Base-by-base conservation (phyloP, 2,888 invertebrate genomes). In the Eucera pruinosa region DNA sequence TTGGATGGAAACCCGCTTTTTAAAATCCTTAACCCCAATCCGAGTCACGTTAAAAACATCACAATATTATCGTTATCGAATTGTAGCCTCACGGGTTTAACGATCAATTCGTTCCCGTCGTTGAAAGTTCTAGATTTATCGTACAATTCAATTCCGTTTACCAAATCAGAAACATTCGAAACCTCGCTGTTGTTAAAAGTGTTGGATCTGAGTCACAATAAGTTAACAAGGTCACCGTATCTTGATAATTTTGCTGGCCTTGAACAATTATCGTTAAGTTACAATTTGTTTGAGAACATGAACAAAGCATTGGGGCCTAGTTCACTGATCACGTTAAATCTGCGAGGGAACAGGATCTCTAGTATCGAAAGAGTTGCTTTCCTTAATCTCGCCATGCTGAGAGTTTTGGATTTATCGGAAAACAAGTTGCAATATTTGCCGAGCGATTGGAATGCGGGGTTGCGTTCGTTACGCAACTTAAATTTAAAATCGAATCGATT, bases 321-420 rank as follows among this genome's bases (percentile, higher is more conserved):
- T 0, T 30, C 33, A 0, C 68, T 91, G 6, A 84, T 76, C 43
- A 83, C 76, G 72, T 78, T 91, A 2, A 78, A 76, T 0, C 67
- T 91, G 3, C 80, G 82, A 2, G 77, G 78, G 0, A 91, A 91
- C 65, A 30, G 58, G 1, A 88, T 91, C 36, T 41, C n/a, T 0
- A 18, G 43, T 0, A 85, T 91, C 50, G 83, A 87, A 13, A 52
- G 57, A 0, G 62, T 70, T 0, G 78, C 79, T 0, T 84, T 89
- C 15, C 30, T 47, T 4, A 41, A 81, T 9, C 60, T 86, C 0
- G 41, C 30, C 4, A 5, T 13, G 0, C 41, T 86, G 2, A 70
- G 69, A 25, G 75, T 83, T 27, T 57, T 87, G n/a, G 87, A 89
- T 66, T 33, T 87, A 1, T 86, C 89, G 0, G 20, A 61, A 9